Percentiles rank a stretch among this genome's conserved stretches.
Evolutionary conservation across 2,113 vertebrate species (phyloP).

Genomic region (Saccopteryx leptura): DNA sequence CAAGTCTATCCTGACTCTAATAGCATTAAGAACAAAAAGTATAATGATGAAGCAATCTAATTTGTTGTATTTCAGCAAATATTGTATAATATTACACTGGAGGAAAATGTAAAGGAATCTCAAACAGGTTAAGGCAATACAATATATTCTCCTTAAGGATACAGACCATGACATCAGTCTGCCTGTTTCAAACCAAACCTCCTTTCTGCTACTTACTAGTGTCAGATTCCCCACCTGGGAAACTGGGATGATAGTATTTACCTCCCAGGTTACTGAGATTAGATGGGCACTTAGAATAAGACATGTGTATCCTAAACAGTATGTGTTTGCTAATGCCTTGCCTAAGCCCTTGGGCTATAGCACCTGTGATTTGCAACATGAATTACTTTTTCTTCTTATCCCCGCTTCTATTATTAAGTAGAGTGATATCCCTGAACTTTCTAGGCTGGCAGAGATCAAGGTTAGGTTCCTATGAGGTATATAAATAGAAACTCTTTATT

Average conservation of each 20-base stretch:
- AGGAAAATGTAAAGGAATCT: conserved; percentile 11
- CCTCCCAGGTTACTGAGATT: background rate
- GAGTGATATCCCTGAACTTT: background rate
- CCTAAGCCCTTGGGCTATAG: background rate
- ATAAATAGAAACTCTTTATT: background rate
- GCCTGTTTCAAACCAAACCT: background rate
- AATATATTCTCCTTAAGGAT: background rate
- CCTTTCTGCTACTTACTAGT: conserved; percentile 8
- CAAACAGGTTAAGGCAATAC: background rate
- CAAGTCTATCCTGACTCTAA: background rate
- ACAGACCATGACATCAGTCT: background rate
- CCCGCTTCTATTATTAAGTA: background rate
- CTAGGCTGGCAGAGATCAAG: background rate
- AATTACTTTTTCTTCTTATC: background rate
- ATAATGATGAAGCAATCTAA: background rate
- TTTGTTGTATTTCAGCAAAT: conserved; percentile 46
- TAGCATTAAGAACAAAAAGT: background rate
- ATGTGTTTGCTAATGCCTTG: background rate
- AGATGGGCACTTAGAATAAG: background rate
- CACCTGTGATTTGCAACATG: background rate
- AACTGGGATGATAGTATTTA: background rate
- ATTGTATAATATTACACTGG: background rate
- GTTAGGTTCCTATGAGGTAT: background rate
- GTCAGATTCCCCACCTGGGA: background rate
- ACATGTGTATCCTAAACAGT: background rate